Conservation (phyloP, 2,797 vertebrate genomes). For the Hybognathus amarus region DNA sequence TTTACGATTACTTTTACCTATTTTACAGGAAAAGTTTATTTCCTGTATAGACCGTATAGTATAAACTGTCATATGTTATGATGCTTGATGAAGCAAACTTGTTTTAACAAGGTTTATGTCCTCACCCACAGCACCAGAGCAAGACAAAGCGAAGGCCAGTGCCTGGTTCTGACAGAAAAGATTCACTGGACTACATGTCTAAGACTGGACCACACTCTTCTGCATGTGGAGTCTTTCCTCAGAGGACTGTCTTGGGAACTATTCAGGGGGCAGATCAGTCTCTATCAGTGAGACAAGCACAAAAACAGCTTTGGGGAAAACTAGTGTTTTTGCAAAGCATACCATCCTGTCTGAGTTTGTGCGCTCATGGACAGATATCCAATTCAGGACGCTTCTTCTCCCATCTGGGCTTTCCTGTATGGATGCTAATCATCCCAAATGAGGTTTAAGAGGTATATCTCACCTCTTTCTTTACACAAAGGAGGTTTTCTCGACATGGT, state of each 20-base stretch:
- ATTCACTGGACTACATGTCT: constrained; percentile 30
- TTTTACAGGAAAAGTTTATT: too few species aligned
- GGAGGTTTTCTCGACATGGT: constrained; percentile 76
- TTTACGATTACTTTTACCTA: background rate
- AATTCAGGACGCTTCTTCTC: constrained; percentile 58
- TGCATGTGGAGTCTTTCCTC: constrained; percentile 56
- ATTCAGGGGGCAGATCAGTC: constrained; percentile 54
- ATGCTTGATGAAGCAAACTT: background rate
- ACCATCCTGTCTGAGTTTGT: constrained; percentile 50
- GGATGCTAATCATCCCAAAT: constrained; percentile 54
- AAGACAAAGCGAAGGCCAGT: constrained; percentile 89
- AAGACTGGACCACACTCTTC: constrained; percentile 27
- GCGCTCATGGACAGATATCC: constrained; percentile 34
- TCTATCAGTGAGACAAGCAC: constrained; percentile 64
- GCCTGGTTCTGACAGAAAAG: constrained; percentile 84
- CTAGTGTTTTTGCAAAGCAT: constrained; percentile 52
- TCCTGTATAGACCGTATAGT: too few species aligned
- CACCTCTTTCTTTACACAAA: constrained; percentile 56
- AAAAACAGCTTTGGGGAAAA: constrained; percentile 62
- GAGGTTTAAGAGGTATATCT: constrained; percentile 57
- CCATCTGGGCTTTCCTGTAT: constrained; percentile 58
- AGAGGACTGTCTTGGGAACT: constrained; percentile 52
- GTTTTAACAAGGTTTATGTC: constrained; percentile 40
- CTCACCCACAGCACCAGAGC: constrained; percentile 83
- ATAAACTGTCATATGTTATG: background rate